Conservation (phyloP, 2,113 vertebrate species). For the Zeus faber region DNA sequence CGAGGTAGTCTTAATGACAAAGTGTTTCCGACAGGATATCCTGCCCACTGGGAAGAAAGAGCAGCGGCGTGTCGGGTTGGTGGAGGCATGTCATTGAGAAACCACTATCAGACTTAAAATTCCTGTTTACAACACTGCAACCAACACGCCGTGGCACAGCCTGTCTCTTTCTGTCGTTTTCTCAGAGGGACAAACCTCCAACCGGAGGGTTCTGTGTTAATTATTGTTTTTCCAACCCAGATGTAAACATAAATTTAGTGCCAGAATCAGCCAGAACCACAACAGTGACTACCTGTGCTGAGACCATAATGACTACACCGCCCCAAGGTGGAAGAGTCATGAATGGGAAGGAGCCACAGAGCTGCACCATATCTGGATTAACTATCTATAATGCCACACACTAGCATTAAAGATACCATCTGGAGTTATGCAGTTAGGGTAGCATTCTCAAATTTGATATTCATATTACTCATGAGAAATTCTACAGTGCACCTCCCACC, state of each 20-base stretch:
- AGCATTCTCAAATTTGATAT: no score
- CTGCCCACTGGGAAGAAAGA: slow-evolving; percentile 44
- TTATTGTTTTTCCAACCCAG: background rate
- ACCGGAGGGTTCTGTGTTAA: background rate
- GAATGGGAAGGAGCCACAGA: background rate
- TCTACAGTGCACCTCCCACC: no score
- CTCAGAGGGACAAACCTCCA: background rate
- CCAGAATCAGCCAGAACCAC: background rate
- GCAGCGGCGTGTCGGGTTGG: slow-evolving; percentile 28
- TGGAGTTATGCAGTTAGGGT: background rate
- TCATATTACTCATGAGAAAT: no score
- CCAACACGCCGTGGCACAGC: slow-evolving; percentile 34
- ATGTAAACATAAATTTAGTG: no score
- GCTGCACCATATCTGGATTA: background rate
- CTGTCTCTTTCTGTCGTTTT: slow-evolving; percentile 35
- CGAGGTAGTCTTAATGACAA: slow-evolving; percentile 18
- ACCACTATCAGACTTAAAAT: slow-evolving; percentile 26
- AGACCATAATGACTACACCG: background rate
- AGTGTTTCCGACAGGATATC: slow-evolving; percentile 49
- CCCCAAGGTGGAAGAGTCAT: background rate
- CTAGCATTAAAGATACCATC: background rate
- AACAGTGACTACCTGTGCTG: background rate
- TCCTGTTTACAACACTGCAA: slow-evolving; percentile 64
- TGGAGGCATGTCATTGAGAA: slow-evolving; percentile 21
- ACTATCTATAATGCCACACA: background rate